Percentiles rank a stretch among this genome's conserved stretches.
phyloP scores from a whole-genome alignment of 2,888 invertebrate species.

The Eutolmus rufibarbis region DNA sequence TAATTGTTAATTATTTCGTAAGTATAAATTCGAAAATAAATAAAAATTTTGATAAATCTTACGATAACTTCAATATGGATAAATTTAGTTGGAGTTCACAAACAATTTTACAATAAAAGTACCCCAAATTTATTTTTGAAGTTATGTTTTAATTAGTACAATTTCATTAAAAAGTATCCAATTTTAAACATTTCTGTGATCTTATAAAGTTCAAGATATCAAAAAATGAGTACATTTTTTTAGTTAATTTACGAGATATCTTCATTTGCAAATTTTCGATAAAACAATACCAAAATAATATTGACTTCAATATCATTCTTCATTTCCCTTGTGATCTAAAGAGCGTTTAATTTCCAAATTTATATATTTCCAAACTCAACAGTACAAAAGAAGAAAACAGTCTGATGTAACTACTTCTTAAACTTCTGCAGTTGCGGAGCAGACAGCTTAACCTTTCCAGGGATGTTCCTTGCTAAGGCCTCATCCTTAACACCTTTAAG shows the following conservation, averaged over 20 bases:
- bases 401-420: conserved; percentile 63
- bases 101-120: too few species aligned
- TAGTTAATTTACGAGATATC: too few species aligned
- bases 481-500: conserved; percentile 93
- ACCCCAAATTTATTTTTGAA: too few species aligned
- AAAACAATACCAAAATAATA: too few species aligned
- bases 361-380: conserved; percentile 27
- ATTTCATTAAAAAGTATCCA: too few species aligned
- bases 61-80: too few species aligned
- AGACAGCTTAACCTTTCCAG: conserved; percentile 95
- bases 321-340: neutral
- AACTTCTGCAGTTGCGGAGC: conserved; percentile 80
- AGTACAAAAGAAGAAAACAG: neutral
- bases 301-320: neutral
- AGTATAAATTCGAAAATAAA: neutral
- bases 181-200: too few species aligned
- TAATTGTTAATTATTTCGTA: neutral
- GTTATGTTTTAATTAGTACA: too few species aligned
- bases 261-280: too few species aligned
- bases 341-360: neutral
- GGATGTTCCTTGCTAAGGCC: conserved; percentile 90
- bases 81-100: too few species aligned
- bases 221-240: too few species aligned
- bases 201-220: too few species aligned
- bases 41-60: neutral